phyloP scores from a whole-genome alignment of 2,797 vertebrate species.

The Malacoraja senta region DNA sequence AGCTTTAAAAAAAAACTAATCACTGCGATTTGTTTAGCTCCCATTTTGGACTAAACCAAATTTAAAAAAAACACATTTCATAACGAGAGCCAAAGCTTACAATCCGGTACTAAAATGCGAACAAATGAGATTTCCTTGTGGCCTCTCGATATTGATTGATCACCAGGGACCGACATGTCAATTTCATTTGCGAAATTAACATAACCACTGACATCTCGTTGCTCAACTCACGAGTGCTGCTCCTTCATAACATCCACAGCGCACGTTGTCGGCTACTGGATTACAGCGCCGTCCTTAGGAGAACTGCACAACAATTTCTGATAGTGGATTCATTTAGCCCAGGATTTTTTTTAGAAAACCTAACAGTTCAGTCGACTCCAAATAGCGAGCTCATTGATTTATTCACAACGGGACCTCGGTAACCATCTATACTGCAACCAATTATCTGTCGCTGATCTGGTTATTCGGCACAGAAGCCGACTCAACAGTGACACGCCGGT shows the following conservation, averaged over 20 bases:
- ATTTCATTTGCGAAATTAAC: constrained; percentile 25
- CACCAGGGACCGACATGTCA: constrained; percentile 8
- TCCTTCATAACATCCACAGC: background rate
- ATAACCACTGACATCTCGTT: constrained; percentile 2
- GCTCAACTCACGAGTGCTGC: constrained; percentile 8
- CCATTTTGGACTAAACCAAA: background rate
- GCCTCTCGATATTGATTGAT: constrained; percentile 9
- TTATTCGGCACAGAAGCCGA: background rate
- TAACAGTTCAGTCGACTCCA: background rate
- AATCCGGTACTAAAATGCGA: background rate
- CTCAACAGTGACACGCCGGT: background rate
- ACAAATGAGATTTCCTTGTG: background rate
- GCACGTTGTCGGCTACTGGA: background rate
- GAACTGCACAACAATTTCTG: background rate
- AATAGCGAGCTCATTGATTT: background rate
- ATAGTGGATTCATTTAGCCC: background rate
- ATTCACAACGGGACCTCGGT: background rate
- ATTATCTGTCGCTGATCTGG: background rate
- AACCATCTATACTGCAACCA: background rate
- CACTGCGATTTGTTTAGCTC: background rate
- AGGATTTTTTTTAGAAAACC: too few species aligned
- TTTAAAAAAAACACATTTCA: background rate
- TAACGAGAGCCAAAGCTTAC: background rate
- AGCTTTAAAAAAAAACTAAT: background rate
- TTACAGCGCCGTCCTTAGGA: background rate